Base-by-base conservation (phyloP, 2,888 invertebrate genomes). In the Tenthredo scrophulariae region DNA sequence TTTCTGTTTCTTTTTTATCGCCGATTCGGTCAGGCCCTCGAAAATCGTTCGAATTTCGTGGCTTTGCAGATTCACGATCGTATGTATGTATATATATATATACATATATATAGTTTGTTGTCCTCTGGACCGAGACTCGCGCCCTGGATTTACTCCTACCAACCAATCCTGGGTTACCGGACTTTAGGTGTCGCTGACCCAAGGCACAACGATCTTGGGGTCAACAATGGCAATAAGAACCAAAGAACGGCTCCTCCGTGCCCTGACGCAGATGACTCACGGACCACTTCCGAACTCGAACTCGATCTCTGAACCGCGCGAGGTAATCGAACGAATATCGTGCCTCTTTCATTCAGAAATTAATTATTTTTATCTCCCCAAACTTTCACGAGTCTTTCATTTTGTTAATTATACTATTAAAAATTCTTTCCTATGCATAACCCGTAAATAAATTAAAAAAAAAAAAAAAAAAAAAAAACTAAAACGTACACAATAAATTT, bases 131-230 rank as follows among this genome's bases (percentile, higher is more conserved):
- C 62, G 37, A 80, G 29, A 80, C 80, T 40, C 43, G n/a, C n/a
- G 80, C 22, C 80, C 80, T 80, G 58, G 40, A 62, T 80, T 58
- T 15, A 50, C 40, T 80, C 50, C 18, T 62, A 40, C 62, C 50
- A n/a, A 37, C 37, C 37, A 43, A 46, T 62, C 77, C 67, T 67
- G 83, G 83, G 83, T 83, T 65, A 83, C 67, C 70, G 65, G 65
- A 83, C 67, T 83, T 67, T 33, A 46, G 70, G 67, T 83, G 83
- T 83, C 83, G 83, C 67, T 67, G 83, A 83, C 83, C 83, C 46
- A 62, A 65, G 26, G 22, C 65, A 80, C 37, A 54, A 26, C 65
- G 62, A 62, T 80, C 80, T 37, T 62, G 62, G 65, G 80, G 65
- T 62, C 80, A 80, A 54, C 58, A 33, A 80, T 80, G 26, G 50